Conservation (phyloP, 37 sponge, comb jelly and placozoan species). For the Beroe ovata region DNA sequence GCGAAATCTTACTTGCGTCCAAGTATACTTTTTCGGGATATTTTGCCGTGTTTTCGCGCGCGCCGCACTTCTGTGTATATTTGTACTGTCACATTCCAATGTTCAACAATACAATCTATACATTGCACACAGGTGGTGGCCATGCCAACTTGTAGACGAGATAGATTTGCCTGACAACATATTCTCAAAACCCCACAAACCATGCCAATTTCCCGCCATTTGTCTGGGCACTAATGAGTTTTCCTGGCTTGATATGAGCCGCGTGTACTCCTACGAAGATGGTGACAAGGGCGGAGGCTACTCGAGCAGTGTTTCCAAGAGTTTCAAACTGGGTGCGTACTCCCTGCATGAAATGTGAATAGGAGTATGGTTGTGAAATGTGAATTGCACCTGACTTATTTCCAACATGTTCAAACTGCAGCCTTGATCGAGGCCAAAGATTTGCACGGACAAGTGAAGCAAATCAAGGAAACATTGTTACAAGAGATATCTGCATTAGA, state of each 20-base stretch:
- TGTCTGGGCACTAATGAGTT: constrained; percentile 44
- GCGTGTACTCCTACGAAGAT: constrained; percentile 47
- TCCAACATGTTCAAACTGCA: too few species aligned
- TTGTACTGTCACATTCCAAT: background rate
- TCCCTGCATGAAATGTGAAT: too few species aligned
- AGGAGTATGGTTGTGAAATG: too few species aligned
- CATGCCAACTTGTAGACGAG: constrained; percentile 53
- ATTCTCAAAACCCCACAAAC: constrained; percentile 55
- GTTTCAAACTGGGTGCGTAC: constrained; percentile 40
- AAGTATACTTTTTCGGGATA: constrained; percentile 26
- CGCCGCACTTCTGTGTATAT: constrained; percentile 27
- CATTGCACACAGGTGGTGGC: constrained; percentile 41
- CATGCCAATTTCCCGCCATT: constrained; percentile 35
- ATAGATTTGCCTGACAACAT: constrained; percentile 60
- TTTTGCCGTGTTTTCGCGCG: constrained; percentile 6
- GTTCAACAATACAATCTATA: background rate
- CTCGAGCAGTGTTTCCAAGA: background rate
- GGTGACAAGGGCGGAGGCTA: constrained; percentile 11
- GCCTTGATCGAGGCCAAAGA: constrained; percentile 41
- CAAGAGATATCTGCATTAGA: constrained; percentile 1
- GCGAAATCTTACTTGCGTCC: background rate
- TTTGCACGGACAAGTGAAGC: constrained; percentile 18
- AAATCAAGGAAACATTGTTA: constrained; percentile 4
- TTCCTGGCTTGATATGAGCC: constrained; percentile 38
- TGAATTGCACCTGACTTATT: too few species aligned